Evolutionary conservation across 2,888 invertebrate genomes (phyloP).

Genomic region (Zootermopsis nevadensis): DNA sequence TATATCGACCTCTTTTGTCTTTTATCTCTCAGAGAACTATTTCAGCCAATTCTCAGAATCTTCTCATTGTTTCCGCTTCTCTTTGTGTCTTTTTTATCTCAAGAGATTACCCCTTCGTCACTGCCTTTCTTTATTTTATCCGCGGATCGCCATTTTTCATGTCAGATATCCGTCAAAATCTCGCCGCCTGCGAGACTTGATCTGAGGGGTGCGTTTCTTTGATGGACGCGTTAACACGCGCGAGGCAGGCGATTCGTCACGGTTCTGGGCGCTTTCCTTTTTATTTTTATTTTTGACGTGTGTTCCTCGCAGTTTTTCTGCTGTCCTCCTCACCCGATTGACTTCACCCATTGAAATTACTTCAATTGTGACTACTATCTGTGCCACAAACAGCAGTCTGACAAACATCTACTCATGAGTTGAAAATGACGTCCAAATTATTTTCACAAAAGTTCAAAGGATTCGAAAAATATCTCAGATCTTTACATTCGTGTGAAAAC

Average conservation of each 20-base stretch:
- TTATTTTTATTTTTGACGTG: neutral
- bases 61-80: conserved; percentile 1
- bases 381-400: too few species aligned
- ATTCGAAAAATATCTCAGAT: too few species aligned
- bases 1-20: neutral
- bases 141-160: conserved; percentile 20
- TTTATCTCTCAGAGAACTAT: neutral
- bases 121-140: neutral
- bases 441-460: too few species aligned
- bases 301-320: neutral
- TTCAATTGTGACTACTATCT: neutral
- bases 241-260: neutral
- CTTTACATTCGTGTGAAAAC: too few species aligned
- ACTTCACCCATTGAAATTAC: neutral
- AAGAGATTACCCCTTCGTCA: neutral
- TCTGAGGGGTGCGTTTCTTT: neutral
- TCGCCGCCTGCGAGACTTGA: neutral
- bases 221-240: neutral
- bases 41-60: neutral
- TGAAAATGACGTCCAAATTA: too few species aligned
- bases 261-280: neutral
- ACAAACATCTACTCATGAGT: too few species aligned
- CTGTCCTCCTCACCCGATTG: too few species aligned
- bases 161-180: conserved; percentile 34
- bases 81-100: conserved; percentile 1